Conservation (phyloP, 2,888 invertebrate species). For the Rhodophaea formosa region DNA sequence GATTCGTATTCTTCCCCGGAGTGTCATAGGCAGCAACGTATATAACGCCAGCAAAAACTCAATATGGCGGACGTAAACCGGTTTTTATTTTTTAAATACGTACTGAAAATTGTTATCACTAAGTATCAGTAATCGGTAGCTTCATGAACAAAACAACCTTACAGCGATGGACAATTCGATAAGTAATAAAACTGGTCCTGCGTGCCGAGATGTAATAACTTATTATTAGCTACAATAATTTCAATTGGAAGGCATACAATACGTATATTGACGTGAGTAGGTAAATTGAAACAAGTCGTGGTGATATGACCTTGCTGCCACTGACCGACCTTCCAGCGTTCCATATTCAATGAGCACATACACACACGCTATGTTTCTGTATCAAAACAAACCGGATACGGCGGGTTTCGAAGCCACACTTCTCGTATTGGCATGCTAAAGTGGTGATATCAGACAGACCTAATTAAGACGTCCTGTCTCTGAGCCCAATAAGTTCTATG, state of each 20-base stretch:
- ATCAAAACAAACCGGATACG: slow-evolving; percentile 30
- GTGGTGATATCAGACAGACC: not conserved
- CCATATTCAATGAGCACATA: slow-evolving; percentile 60
- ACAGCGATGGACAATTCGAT: too few relatives aligned
- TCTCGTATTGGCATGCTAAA: not conserved
- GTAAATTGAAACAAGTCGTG: not conserved
- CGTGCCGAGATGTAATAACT: not conserved
- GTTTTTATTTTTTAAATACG: too few relatives aligned
- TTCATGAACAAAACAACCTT: too few relatives aligned
- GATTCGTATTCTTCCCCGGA: too few relatives aligned
- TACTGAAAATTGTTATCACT: too few relatives aligned
- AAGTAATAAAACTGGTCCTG: too few relatives aligned
- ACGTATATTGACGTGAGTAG: not conserved
- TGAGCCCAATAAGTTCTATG: too few relatives aligned
- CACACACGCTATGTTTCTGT: slow-evolving; percentile 22
- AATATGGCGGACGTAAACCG: too few relatives aligned
- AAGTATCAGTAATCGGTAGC: too few relatives aligned
- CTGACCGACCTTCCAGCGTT: slow-evolving; percentile 63
- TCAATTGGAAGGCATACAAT: not conserved
- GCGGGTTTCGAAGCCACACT: not conserved
- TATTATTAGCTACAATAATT: not conserved
- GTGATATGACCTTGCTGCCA: slow-evolving; percentile 57
- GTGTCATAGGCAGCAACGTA: too few relatives aligned
- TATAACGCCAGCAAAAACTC: too few relatives aligned
- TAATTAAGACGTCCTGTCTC: too few relatives aligned